Conservation (phyloP, 2,797 vertebrate genomes). For the Coilia nasus region DNA sequence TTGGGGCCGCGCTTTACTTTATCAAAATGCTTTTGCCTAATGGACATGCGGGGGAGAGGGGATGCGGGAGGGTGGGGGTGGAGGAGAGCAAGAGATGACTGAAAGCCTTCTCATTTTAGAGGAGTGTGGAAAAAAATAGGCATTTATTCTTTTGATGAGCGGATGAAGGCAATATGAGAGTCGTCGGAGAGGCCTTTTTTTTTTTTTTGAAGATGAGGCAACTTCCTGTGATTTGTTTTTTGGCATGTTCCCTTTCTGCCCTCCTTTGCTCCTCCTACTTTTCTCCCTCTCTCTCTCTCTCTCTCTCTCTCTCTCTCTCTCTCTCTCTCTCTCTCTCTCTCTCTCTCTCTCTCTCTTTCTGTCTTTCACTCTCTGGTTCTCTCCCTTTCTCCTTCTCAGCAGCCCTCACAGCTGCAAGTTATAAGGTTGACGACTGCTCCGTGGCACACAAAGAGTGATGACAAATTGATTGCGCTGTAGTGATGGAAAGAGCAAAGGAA, state of each 20-base stretch:
- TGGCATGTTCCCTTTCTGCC: slow-evolving; percentile 31
- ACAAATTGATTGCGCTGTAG: slow-evolving; percentile 92
- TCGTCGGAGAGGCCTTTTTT: slow-evolving; percentile 70
- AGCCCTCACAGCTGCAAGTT: slow-evolving; percentile 84
- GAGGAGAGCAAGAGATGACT: slow-evolving; percentile 55
- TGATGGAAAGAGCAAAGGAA: slow-evolving; percentile 83
- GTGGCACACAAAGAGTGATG: slow-evolving; percentile 87
- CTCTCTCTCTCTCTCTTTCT: background rate
- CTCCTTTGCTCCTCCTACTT: slow-evolving; percentile 39
- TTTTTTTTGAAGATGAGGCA: slow-evolving; percentile 71
- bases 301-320: background rate
- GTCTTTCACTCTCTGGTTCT: background rate
- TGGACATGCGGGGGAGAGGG: slow-evolving; percentile 76
- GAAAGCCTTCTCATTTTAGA: slow-evolving; percentile 83
- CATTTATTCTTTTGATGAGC: slow-evolving; percentile 80
- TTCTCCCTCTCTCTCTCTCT: background rate
- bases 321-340: slow-evolving; percentile 24
- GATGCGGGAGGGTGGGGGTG: slow-evolving; percentile 47
- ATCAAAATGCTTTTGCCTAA: slow-evolving; percentile 97
- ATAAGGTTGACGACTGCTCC: slow-evolving; percentile 85
- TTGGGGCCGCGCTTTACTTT: slow-evolving; percentile 87
- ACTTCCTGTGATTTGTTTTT: slow-evolving; percentile 71
- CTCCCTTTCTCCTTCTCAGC: slow-evolving; percentile 51
- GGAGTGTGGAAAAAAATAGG: slow-evolving; percentile 70
- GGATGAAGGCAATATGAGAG: slow-evolving; percentile 75